Percentiles rank a stretch among this genome's conserved stretches.
These are phyloP conservation scores for Scaptomyza parva DNA, from an alignment of 2,888 invertebrate genomes.

Conservation along the genomic window DNA sequence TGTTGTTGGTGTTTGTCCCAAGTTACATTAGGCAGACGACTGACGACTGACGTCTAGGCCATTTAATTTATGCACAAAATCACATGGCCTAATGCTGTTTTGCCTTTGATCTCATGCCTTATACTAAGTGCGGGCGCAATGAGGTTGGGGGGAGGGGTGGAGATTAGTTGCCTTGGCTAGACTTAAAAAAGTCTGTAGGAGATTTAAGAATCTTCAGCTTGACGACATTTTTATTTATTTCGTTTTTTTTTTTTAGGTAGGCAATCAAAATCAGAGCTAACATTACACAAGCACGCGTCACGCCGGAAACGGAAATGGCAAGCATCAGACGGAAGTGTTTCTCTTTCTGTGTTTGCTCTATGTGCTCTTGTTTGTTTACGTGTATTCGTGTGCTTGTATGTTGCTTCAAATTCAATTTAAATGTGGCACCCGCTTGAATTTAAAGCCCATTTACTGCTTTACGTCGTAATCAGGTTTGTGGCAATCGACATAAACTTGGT, in stretches of 20 bases:
- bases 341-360: conserved; percentile 1
- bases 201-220: conserved; percentile 17
- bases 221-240: conserved; percentile 24
- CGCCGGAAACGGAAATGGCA: conserved; percentile 63
- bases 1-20: neutral
- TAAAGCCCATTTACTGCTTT: conserved; percentile 31
- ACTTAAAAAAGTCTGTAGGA: conserved; percentile 6
- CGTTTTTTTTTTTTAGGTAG: conserved; percentile 6
- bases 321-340: conserved; percentile 59
- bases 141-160: neutral
- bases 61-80: conserved; percentile 56
- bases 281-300: conserved; percentile 44
- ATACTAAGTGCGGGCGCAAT: conserved; percentile 17
- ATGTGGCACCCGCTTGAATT: conserved; percentile 10
- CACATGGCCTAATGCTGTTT: conserved; percentile 48
- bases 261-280: conserved; percentile 49
- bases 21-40: conserved; percentile 28
- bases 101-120: conserved; percentile 54
- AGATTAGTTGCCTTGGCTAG: conserved; percentile 35
- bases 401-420: conserved; percentile 52
- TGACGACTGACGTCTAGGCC: conserved; percentile 34
- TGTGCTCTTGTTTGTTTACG: conserved; percentile 1
- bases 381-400: conserved; percentile 22
- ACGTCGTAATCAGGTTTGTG: conserved; percentile 39
- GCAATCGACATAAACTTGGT: conserved; percentile 34